Conservation (phyloP, 2,797 vertebrate genomes). For the Novumbra hubbsi region DNA sequence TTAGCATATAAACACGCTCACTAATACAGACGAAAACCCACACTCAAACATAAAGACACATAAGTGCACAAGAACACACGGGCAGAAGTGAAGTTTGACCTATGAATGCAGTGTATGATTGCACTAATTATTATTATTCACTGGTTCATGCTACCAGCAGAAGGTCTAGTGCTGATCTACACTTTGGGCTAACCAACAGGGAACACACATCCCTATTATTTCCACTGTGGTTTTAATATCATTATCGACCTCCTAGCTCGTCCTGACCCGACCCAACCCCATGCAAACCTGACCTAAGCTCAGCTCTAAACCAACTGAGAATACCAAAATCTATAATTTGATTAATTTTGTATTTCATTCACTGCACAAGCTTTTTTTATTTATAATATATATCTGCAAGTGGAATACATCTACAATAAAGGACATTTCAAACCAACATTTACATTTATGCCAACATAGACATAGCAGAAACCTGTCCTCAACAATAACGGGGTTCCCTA, state of each 20-base stretch:
- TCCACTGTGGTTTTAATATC: constrained; percentile 80
- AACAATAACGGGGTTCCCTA: no score
- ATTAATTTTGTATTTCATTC: constrained; percentile 73
- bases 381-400: constrained; percentile 26
- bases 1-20: neutral
- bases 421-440: no score
- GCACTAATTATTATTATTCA: constrained; percentile 81
- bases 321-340: constrained; percentile 78
- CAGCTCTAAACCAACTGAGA: constrained; percentile 63
- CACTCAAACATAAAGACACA: constrained; percentile 4
- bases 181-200: constrained; percentile 68
- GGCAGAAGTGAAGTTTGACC: constrained; percentile 60
- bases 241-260: constrained; percentile 76
- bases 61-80: constrained; percentile 31
- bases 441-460: no score
- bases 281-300: constrained; percentile 14
- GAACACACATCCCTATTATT: constrained; percentile 70
- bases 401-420: neutral
- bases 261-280: constrained; percentile 4
- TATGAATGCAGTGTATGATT: constrained; percentile 77
- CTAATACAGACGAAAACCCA: constrained; percentile 5
- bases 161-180: constrained; percentile 72
- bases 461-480: no score
- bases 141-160: constrained; percentile 70
- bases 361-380: constrained; percentile 42